Percentiles rank a stretch among this genome's conserved stretches.
phyloP scores from a whole-genome alignment of 2,113 vertebrate species.

The Rhinoptilus africanus region DNA sequence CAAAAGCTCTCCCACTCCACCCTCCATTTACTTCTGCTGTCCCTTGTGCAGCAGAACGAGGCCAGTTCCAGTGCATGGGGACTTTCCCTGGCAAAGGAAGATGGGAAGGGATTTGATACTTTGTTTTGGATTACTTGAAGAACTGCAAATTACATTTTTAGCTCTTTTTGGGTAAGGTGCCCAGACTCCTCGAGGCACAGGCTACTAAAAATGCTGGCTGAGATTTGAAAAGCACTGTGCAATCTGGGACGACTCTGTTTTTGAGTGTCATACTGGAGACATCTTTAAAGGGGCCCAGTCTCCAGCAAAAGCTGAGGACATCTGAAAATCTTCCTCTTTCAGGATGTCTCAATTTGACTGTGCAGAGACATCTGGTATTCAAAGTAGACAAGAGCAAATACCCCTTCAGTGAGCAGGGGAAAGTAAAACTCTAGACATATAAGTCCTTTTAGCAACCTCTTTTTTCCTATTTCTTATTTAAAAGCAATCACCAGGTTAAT shows the following conservation, averaged over 20 bases:
- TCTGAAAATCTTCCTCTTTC: slow-evolving; percentile 25
- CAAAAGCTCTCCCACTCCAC: slow-evolving; percentile 44
- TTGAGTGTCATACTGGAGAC: neutral
- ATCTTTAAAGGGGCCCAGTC: slow-evolving; percentile 16
- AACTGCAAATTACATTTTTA: slow-evolving; percentile 62
- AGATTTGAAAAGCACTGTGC: neutral
- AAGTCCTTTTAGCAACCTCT: neutral
- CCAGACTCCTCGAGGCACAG: slow-evolving; percentile 49
- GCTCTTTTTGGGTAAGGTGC: slow-evolving; percentile 53
- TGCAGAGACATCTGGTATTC: slow-evolving; percentile 22
- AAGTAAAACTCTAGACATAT: neutral
- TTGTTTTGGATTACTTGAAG: slow-evolving; percentile 54
- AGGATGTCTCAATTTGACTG: neutral
- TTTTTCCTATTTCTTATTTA: slow-evolving; percentile 12
- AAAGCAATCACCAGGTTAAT: slow-evolving; percentile 40
- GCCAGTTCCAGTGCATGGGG: neutral
- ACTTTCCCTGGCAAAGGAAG: slow-evolving; percentile 34
- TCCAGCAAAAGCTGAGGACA: slow-evolving; percentile 3
- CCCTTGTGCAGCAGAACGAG: neutral
- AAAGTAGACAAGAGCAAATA: neutral
- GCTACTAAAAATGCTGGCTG: slow-evolving; percentile 43
- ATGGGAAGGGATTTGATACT: slow-evolving; percentile 55
- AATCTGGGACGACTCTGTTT: slow-evolving; percentile 6
- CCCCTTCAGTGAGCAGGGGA: neutral
- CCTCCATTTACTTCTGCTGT: slow-evolving; percentile 46